Evolutionary conservation across 2,797 vertebrate genomes (phyloP), one percentile per base, ranked within the genome.

Genomic region (Cottoperca gobio): DNA sequence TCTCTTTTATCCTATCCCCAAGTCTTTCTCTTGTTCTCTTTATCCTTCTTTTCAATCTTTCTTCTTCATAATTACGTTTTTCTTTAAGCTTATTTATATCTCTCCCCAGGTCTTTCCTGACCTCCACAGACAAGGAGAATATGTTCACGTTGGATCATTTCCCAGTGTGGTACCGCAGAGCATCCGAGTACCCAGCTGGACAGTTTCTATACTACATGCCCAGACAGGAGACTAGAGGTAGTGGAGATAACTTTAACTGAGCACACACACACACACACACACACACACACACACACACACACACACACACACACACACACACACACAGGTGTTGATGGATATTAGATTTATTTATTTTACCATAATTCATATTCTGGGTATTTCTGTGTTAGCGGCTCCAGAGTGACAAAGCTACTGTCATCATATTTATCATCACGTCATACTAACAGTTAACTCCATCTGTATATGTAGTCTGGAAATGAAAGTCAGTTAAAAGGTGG

Each of bases 61-160:
- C 2, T 16, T n/a, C 48, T 54, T 48, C 17, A 59, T 60, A 75
- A 39, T 53, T 37, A 16, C 14, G 2, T 67, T 52, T 39, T 70
- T 37, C 10, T 49, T 48, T 12, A 55, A 55, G 24, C 6, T 17
- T 86, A 59, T 82, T 85, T 82, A 55, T 61, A 62, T 83, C 60
- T 83, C 85, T 83, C 77, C 70, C 16, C 91, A 99, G 98, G 92
- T 96, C 95, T 86, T 99, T 99, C 91, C 94, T 99, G 93, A 96
- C 95, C 0, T 83, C 89, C 24, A 88, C 90, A 23, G 96, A 99
- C 35, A 96, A 96, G 76, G 95, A 96, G 80, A 99, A 96, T 64
- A 91, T 97, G 81, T 99, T 99, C 94, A 98, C 97, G 9, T 90
- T 97, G 95, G 97, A 97, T 87, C 96, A 96, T 88, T 99, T 99